Percentiles rank a stretch among this genome's conserved stretches.
These are phyloP conservation scores for Agriopis aurantiaria DNA, from an alignment of 2,888 invertebrate genomes.

Conservation along the genomic window DNA sequence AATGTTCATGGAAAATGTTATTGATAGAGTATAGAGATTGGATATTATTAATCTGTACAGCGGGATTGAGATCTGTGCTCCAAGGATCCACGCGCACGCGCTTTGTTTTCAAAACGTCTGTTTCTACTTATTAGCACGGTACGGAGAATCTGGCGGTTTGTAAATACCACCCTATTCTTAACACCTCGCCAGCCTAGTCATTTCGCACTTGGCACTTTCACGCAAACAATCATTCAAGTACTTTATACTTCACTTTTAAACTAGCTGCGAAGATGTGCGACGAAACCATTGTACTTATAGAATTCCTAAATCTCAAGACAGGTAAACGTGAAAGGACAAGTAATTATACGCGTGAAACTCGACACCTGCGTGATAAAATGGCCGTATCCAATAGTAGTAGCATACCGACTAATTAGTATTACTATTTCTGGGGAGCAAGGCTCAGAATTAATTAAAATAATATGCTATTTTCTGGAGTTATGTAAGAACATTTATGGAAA, in stretches of 20 bases:
- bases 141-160: conserved; percentile 64
- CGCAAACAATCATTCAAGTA: conserved; percentile 26
- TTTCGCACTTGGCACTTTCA: conserved; percentile 40
- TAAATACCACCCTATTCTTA: conserved; percentile 61
- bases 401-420: conserved; percentile 4
- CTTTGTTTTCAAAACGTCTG: conserved; percentile 73
- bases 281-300: background rate
- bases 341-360: conserved; percentile 6
- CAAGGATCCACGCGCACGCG: conserved; percentile 59
- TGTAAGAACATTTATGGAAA: conserved; percentile 21
- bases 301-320: background rate
- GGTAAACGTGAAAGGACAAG: background rate
- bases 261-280: background rate
- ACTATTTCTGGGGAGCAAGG: conserved; percentile 3
- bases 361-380: conserved; percentile 3
- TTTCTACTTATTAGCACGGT: conserved; percentile 66
- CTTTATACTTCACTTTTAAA: background rate
- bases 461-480: conserved; percentile 6
- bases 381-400: conserved; percentile 6
- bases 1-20: background rate
- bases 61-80: conserved; percentile 53
- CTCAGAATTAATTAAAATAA: conserved; percentile 12
- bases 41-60: conserved; percentile 54
- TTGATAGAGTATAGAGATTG: conserved; percentile 41
- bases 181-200: conserved; percentile 44